Base-by-base conservation (phyloP, 2,797 vertebrate genomes). In the Amblyopsis hoosieri region DNA sequence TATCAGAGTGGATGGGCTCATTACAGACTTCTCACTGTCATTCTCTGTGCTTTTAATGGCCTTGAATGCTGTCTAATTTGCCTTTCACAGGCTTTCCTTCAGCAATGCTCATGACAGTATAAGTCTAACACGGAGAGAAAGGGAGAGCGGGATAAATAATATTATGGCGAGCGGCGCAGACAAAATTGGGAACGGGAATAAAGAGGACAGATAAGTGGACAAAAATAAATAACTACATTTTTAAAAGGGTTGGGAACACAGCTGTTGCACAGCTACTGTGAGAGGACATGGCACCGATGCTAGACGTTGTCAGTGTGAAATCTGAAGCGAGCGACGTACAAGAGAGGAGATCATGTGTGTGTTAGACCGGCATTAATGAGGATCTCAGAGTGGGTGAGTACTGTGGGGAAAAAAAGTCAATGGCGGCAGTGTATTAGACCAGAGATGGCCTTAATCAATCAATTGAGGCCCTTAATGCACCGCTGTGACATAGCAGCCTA, bases 1-100 rank as follows among this genome's bases (percentile, higher is more conserved):
- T 79, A 73, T 62, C 31, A 74, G 63, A 69, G 71, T 47, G 37
- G 67, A 82, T 42, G 54, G 54, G 68, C 70, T 82, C 80, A 75
- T 84, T 83, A 84, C 68, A 67, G 75, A 74, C 64, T 81, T 78
- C 69, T 78, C 72, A 70, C 80, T 75, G 84, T 83, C 76, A 69
- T 71, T 79, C 75, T 75, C 68, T 13, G 69, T 31, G 75, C 70
- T 76, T 72, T 72, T 80, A 76, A 64, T 72, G 79, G 80, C 77
- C 78, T 68, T 58, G 23, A 83, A 70, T 76, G 71, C 67, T 77
- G 75, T 60, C 58, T 71, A 77, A 80, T 78, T 85, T 74, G 66
- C 67, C 78, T 69, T 80, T 50, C 15, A 56, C 60, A 69, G 64
- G 63, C 67, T 69, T 64, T 61, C 50, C 57, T 46, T 61, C 60